phyloP scores from a whole-genome alignment of 1,140 invertebrate species.

The Lepidostoma basale region DNA sequence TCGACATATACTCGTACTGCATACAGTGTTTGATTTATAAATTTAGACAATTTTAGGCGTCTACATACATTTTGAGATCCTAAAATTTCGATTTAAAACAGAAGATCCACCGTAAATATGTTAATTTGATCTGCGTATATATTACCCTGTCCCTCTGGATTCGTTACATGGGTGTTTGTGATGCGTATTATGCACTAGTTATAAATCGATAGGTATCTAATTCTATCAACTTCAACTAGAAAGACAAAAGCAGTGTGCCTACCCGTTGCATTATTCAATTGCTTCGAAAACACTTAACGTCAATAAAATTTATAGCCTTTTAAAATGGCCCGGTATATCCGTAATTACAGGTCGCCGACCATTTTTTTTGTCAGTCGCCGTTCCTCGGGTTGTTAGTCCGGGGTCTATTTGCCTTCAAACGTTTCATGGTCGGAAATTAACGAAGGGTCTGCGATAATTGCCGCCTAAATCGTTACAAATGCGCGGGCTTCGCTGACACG shows the following conservation, averaged over 20 bases:
- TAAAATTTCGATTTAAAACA: too few species aligned
- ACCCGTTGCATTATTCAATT: slow-evolving; percentile 8
- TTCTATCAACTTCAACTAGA: too few species aligned
- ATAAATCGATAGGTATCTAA: too few species aligned
- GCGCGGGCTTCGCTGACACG: slow-evolving; percentile 18
- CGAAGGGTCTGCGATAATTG: slow-evolving; percentile 19
- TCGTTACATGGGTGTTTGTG: too few species aligned
- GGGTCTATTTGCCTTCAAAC: slow-evolving; percentile 19
- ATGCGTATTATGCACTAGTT: too few species aligned
- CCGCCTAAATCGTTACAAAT: slow-evolving; percentile 22
- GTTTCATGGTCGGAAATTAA: slow-evolving; percentile 18
- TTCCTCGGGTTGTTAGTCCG: slow-evolving; percentile 11
- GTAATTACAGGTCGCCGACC: slow-evolving; percentile 13
- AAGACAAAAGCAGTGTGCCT: background rate
- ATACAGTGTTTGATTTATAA: too few species aligned
- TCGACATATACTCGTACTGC: too few species aligned
- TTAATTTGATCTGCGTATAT: too few species aligned
- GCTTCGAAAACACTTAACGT: slow-evolving; percentile 20
- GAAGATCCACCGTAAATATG: too few species aligned
- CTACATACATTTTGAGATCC: too few species aligned
- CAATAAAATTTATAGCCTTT: slow-evolving; percentile 27
- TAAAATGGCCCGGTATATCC: slow-evolving; percentile 10
- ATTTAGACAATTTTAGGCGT: too few species aligned
- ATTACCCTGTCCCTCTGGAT: too few species aligned
- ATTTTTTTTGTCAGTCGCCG: slow-evolving; percentile 10